These are phyloP conservation scores for Daktulosphaira vitifoliae DNA, from an alignment of 1,140 invertebrate genomes.

Conservation along the genomic window DNA sequence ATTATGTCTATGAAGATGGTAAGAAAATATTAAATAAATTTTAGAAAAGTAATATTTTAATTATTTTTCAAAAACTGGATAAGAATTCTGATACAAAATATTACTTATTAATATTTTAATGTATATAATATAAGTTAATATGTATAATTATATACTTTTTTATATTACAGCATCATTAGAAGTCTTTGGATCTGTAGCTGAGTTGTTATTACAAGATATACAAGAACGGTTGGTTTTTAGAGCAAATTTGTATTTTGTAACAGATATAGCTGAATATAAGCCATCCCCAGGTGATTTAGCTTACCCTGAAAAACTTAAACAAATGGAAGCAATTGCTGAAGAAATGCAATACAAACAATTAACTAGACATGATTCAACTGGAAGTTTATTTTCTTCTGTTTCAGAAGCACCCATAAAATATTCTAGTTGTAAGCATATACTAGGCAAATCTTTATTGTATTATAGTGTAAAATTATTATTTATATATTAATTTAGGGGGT, in stretches of 20 bases:
- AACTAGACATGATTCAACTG: constrained; percentile 28
- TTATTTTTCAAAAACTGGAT: neutral
- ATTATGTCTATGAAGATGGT: constrained; percentile 81
- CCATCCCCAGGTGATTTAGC: constrained; percentile 91
- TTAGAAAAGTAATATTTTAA: neutral
- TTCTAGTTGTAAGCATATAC: too few relatives aligned
- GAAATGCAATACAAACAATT: constrained; percentile 17
- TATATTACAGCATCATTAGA: constrained; percentile 52
- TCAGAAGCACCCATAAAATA: constrained; percentile 20
- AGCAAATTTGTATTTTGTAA: constrained; percentile 85
- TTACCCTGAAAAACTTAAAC: constrained; percentile 93
- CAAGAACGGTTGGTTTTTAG: constrained; percentile 94
- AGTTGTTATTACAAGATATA: constrained; percentile 87
- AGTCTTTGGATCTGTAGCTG: constrained; percentile 74
- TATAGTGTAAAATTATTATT: too few relatives aligned
- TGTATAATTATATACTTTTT: constrained; percentile 25
- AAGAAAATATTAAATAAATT: constrained; percentile 41
- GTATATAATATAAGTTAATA: neutral
- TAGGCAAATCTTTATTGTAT: too few relatives aligned
- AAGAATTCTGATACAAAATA: too few relatives aligned
- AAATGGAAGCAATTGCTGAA: constrained; percentile 67
- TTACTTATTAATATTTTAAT: neutral
- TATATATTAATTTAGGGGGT: too few relatives aligned
- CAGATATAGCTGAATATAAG: constrained; percentile 80
- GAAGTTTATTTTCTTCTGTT: constrained; percentile 20